Evolutionary conservation across 2,888 invertebrate species (phyloP), one percentile per base, ranked within the genome.

Genomic region (Melanophora roralis): DNA sequence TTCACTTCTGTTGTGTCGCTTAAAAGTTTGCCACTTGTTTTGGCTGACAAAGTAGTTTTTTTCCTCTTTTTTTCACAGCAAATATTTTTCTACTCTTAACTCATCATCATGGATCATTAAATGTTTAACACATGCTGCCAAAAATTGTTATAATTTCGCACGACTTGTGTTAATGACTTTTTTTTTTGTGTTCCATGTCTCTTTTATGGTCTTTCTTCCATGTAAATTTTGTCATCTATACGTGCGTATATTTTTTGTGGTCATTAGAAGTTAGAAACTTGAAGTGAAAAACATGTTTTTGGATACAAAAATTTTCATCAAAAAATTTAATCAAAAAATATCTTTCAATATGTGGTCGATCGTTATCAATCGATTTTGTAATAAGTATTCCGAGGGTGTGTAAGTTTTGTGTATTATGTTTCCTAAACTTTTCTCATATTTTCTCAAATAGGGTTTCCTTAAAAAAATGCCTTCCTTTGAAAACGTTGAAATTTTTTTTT

Each of bases 111-210:
- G 55, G 40, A 69, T 34, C 75, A 72, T 75, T 72, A 68, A 57
- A 51, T 40, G 74, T 51, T 64, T 67, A 68, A 64, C 76, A 80
- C 62, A 80, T 76, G 80, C 57, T 80, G 80, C 80, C 76, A 80
- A 76, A 74, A 60, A 71, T 71, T 71, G 59, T 65, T 59, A 59
- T 59, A 65, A 74, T 71, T 78, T 74, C 36, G 49, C 78, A 74
- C 79, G 67, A 72, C 71, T 49, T 49, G 67, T 75, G 69, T 67
- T 69, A 75, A 76, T 72, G 49, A 68, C 55, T 72, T 68, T 72
- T 65, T 69, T 53, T 1, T 38, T 45, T 19, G 59, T 60, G 19
- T n/a, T n/a, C n/a, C n/a, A n/a, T n/a, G n/a, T n/a, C n/a, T 19
- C 1, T 27, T 27, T 19, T 8, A 8, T 14, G 23, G 21, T 23